A percentile compares a stretch with the other conserved stretches of the same genome.
These are phyloP conservation scores for Neelides sp. DNA, from an alignment of 1,140 invertebrate genomes.

Conservation along the genomic window DNA sequence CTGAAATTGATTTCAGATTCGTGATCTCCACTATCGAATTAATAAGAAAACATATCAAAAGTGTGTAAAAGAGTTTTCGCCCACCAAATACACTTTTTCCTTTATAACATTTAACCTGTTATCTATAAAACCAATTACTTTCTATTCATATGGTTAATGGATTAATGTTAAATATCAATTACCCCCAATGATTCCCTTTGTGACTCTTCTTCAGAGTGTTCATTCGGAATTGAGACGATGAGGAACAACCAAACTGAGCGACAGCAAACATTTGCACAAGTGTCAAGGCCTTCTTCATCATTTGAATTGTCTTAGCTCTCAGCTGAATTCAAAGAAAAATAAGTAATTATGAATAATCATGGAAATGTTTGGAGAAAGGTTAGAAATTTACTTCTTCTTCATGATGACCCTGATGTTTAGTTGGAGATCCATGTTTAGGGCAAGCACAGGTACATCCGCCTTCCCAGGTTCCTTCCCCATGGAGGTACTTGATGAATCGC, in stretches of 20 bases:
- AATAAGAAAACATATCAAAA: too few relatives aligned
- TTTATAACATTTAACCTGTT: too few relatives aligned
- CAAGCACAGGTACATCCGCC: slow-evolving; percentile 49
- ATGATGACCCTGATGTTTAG: slow-evolving; percentile 7
- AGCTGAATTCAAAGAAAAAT: slow-evolving; percentile 28
- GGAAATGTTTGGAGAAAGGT: too few relatives aligned
- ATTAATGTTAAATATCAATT: slow-evolving; percentile 31
- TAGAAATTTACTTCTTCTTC: slow-evolving; percentile 28
- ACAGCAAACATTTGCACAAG: slow-evolving; percentile 84
- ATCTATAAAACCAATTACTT: too few relatives aligned
- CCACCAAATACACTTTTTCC: too few relatives aligned
- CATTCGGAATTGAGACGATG: slow-evolving; percentile 51
- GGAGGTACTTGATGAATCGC: slow-evolving; percentile 89
- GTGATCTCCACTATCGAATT: too few relatives aligned
- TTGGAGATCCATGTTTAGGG: slow-evolving; percentile 42
- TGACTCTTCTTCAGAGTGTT: slow-evolving; percentile 73
- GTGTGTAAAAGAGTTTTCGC: too few relatives aligned
- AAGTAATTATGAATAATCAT: too few relatives aligned
- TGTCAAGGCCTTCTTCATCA: slow-evolving; percentile 70
- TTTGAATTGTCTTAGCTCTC: slow-evolving; percentile 46
- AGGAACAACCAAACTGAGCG: slow-evolving; percentile 77
- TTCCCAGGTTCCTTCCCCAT: slow-evolving; percentile 43
- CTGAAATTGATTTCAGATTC: background rate
- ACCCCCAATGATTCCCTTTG: slow-evolving; percentile 83
- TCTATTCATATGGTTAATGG: background rate